Percentiles rank a stretch among this genome's conserved stretches.
Evolutionary conservation across 2,113 vertebrate genomes (phyloP).

Genomic region (Ondatra zibethicus): DNA sequence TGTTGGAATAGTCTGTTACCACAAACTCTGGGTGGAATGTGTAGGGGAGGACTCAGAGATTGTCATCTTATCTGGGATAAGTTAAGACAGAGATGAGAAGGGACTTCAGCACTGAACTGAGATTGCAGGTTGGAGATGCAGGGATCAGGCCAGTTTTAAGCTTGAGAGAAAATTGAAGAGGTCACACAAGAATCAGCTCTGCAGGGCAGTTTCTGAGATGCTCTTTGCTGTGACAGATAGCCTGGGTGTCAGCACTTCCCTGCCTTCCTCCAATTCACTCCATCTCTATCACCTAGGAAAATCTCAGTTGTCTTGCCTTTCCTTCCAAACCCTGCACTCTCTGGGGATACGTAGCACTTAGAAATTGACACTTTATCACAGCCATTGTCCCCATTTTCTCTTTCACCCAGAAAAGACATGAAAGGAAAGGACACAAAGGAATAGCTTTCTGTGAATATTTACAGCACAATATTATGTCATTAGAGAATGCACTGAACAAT

Average conservation of each 20-base stretch:
- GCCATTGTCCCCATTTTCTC: background rate
- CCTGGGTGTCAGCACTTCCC: background rate
- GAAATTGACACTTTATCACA: constrained; percentile 25
- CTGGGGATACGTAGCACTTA: background rate
- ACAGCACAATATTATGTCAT: background rate
- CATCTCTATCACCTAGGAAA: background rate
- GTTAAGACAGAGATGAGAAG: background rate
- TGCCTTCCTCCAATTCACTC: background rate
- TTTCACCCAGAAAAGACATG: background rate
- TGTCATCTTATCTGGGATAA: background rate
- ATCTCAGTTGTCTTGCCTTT: background rate
- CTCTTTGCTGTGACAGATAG: background rate
- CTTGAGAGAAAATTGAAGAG: background rate
- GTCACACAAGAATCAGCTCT: background rate
- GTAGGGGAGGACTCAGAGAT: background rate
- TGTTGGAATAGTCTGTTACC: fast-evolving
- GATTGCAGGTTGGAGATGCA: background rate
- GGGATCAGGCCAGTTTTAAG: background rate
- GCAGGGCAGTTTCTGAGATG: background rate
- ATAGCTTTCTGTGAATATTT: background rate
- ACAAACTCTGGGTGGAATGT: background rate
- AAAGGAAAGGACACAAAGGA: constrained; percentile 50
- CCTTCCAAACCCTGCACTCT: background rate
- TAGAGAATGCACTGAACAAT: background rate
- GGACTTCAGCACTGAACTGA: background rate